Evolutionary conservation across 2,797 vertebrate species (phyloP), one percentile per base, ranked within the genome.

Genomic region (Taeniopygia guttata): DNA sequence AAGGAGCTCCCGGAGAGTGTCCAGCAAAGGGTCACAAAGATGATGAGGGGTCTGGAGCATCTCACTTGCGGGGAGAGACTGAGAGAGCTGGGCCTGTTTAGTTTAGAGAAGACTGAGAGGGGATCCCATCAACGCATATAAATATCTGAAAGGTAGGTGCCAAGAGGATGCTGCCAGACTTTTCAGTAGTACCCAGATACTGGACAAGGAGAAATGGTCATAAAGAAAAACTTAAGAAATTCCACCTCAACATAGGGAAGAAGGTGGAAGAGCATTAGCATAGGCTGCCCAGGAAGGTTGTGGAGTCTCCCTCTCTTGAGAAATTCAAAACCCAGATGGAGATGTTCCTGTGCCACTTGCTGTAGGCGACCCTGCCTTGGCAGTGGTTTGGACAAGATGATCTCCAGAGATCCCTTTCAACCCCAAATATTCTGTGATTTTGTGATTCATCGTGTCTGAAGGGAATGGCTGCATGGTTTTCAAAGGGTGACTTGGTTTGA

Each of bases 171-270:
- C 9, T 34, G 6, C 19, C 55, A 69, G 72, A 14, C 29, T 45
- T 7, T 68, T 19, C 55, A 34, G 34, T 34, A 20, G 13, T 34
- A 16, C 23, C 14, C 56, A 55, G 48, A 30, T 8, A 42, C 49
- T 30, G 17, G 26, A 63, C 0, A 0, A 42, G 34, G 7, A 55
- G 1, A 3, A 63, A 11, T 13, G 3, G 21, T 7, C 8, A 36
- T 27, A 63, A 55, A 55, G 6, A 21, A 42, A 40, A 69, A 26
- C 14, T 20, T 7, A 55, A 16, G 13, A 46, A 30, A 5, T 34
- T 86, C 14, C 12, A 16, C 5, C 26, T 72, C 32, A 43, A 8
- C 10, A 6, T 1, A 5, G 4, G 8, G 34, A 34, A 36, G 26
- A 55, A 20, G 23, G 16, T 38, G 13, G 27, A 43, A 49, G 10